A percentile compares a stretch with the other conserved stretches of the same genome.
These are phyloP conservation scores for Lycia hirtaria DNA, from an alignment of 2,888 invertebrate genomes.

Conservation along the genomic window DNA sequence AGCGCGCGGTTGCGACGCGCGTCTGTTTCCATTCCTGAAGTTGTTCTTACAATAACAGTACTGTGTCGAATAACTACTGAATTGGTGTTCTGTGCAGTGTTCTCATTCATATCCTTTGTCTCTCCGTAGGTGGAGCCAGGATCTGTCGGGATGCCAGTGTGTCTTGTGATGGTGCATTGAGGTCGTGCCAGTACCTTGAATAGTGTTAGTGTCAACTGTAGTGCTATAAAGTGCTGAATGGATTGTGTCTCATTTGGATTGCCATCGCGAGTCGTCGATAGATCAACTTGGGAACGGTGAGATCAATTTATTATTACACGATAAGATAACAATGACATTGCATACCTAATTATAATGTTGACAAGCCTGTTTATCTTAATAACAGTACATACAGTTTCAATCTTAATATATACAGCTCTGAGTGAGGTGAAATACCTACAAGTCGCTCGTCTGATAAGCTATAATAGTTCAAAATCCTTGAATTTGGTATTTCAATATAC, in stretches of 20 bases:
- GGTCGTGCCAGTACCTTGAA: slow-evolving; percentile 70
- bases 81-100: slow-evolving; percentile 65
- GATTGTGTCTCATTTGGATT: slow-evolving; percentile 83
- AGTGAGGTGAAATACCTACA: too few species aligned
- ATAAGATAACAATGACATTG: slow-evolving; percentile 25
- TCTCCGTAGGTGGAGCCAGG: slow-evolving; percentile 73
- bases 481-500: too few species aligned
- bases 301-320: slow-evolving; percentile 41
- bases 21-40: slow-evolving; percentile 44
- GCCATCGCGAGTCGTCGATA: slow-evolving; percentile 79
- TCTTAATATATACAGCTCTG: too few species aligned
- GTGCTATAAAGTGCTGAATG: slow-evolving; percentile 79
- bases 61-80: slow-evolving; percentile 55
- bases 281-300: slow-evolving; percentile 82
- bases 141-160: slow-evolving; percentile 75
- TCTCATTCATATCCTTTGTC: slow-evolving; percentile 72
- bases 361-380: slow-evolving; percentile 20
- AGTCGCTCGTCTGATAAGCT: too few species aligned
- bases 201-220: slow-evolving; percentile 80
- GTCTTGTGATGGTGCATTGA: slow-evolving; percentile 80
- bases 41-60: slow-evolving; percentile 37
- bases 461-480: too few species aligned
- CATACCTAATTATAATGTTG: slow-evolving; percentile 7
- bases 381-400: too few species aligned
- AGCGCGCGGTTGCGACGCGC: slow-evolving; percentile 56